Evolutionary conservation across 2,888 invertebrate genomes (phyloP).

Genomic region (Allolobophora icterica): DNA sequence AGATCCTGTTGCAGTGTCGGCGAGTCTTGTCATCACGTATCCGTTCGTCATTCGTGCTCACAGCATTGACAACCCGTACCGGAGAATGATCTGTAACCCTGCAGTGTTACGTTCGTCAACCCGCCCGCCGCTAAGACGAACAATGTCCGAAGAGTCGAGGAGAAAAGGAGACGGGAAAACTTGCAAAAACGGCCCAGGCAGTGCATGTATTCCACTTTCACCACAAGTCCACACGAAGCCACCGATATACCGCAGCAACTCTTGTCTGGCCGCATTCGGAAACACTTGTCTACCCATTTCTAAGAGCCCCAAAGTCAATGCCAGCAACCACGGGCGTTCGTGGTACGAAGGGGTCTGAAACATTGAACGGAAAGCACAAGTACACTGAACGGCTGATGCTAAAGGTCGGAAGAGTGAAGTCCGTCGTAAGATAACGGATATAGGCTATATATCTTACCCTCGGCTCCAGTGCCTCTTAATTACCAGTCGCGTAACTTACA

Average conservation of each 20-base stretch:
- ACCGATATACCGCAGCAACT: neutral
- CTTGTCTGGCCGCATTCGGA: neutral
- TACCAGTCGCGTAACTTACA: too few relatives aligned
- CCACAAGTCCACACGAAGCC: neutral
- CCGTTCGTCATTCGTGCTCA: neutral
- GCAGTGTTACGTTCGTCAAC: neutral
- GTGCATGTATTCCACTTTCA: neutral
- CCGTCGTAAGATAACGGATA: neutral
- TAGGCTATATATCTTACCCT: neutral
- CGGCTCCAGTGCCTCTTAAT: neutral
- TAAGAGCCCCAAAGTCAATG: neutral
- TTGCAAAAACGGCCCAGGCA: neutral
- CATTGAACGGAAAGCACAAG: neutral
- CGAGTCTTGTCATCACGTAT: neutral
- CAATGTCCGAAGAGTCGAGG: conserved; percentile 1
- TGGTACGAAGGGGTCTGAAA: conserved; percentile 15
- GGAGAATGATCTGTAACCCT: conserved; percentile 1
- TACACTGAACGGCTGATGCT: neutral
- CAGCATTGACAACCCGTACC: neutral
- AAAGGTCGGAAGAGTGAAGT: neutral
- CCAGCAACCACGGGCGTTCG: neutral
- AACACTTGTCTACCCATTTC: neutral
- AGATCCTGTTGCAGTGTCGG: neutral
- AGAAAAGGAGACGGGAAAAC: neutral
- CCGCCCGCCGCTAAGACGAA: neutral